Percentiles rank a stretch among this genome's conserved stretches.
phyloP scores from a whole-genome alignment of 2,888 invertebrate species.

The Phragmatobia fuliginosa region DNA sequence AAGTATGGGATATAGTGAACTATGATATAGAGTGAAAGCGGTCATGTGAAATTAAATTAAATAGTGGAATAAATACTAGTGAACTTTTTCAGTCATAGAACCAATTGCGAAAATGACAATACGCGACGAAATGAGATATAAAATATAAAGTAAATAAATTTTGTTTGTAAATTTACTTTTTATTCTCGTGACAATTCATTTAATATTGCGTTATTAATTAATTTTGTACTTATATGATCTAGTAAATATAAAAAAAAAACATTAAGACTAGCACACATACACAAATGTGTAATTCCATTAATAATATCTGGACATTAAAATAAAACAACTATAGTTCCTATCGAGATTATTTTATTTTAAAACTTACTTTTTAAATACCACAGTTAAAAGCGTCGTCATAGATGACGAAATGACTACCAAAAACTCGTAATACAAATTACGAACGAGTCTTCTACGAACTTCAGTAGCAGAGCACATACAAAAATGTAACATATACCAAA shows the following conservation, averaged over 20 bases:
- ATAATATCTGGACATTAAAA: conserved; percentile 1
- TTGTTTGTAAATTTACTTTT: not conserved
- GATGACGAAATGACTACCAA: conserved; percentile 15
- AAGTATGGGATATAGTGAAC: no score
- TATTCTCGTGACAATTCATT: not conserved
- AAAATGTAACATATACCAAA: no score
- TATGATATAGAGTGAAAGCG: no score
- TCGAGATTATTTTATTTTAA: conserved; percentile 11
- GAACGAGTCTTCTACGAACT: not conserved
- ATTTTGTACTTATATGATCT: no score
- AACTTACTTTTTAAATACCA: conserved; percentile 13
- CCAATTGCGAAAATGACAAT: not conserved
- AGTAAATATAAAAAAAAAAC: no score
- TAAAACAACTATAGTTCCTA: conserved; percentile 6
- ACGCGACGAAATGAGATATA: not conserved
- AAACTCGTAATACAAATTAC: not conserved
- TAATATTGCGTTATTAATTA: no score
- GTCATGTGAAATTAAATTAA: no score
- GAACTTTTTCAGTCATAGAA: not conserved
- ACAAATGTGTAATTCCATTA: no score
- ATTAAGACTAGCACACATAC: no score
- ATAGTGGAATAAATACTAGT: no score
- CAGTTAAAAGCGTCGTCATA: conserved; percentile 13
- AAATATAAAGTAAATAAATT: not conserved
- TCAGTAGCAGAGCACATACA: not conserved